Evolutionary conservation across 2,113 vertebrate species (phyloP).

Genomic region (Argyrosomus japonicus): DNA sequence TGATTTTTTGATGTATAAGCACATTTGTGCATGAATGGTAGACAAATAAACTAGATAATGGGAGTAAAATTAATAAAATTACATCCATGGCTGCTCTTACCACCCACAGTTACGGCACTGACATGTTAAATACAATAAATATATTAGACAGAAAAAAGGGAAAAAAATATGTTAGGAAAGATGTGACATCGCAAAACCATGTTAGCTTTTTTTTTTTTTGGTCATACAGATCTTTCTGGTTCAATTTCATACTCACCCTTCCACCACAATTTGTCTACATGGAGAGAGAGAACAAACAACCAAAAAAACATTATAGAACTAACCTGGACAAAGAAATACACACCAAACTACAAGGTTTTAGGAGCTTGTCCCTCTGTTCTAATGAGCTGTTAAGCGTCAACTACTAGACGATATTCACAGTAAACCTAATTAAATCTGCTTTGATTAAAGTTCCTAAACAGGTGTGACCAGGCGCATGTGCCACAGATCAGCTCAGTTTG

Average conservation of each 20-base stretch:
- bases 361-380: not conserved
- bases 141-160: no score
- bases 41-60: not conserved
- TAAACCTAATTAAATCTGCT: not conserved
- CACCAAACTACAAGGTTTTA: not conserved
- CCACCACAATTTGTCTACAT: slow-evolving; percentile 90
- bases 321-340: not conserved
- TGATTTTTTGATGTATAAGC: no score
- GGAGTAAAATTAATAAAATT: not conserved
- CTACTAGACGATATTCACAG: not conserved
- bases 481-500: slow-evolving; percentile 1
- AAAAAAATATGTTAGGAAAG: not conserved
- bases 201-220: not conserved
- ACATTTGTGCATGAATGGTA: not conserved
- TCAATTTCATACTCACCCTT: slow-evolving; percentile 85
- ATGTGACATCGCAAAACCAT: not conserved
- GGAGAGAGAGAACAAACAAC: slow-evolving; percentile 55
- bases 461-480: not conserved
- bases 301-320: slow-evolving; percentile 16
- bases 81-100: slow-evolving; percentile 7
- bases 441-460: not conserved
- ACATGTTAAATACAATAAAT: not conserved
- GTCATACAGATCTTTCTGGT: not conserved
- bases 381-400: not conserved
- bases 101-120: not conserved